Conservation (phyloP, 2,888 invertebrate genomes). For the Toxonevra muliebris region DNA sequence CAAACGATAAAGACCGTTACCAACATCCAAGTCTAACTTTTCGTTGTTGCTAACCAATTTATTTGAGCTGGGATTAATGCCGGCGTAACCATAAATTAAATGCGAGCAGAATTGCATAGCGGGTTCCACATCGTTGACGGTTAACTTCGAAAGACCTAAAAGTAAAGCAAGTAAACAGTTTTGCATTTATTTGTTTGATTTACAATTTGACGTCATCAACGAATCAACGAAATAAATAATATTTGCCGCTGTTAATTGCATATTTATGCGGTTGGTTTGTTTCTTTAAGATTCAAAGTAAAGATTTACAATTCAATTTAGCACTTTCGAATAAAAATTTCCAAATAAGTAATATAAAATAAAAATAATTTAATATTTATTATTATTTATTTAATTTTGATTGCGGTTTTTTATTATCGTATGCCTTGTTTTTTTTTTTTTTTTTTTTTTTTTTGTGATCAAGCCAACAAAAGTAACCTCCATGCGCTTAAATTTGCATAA, state of each 20-base stretch:
- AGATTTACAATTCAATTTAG: too few species aligned
- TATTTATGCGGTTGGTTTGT: too few species aligned
- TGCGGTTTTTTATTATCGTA: not conserved
- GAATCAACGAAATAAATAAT: too few species aligned
- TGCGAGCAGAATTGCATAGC: constrained; percentile 82
- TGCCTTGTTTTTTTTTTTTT: not conserved
- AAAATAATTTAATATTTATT: not conserved
- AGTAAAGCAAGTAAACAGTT: constrained; percentile 2
- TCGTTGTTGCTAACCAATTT: constrained; percentile 78
- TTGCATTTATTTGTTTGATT: too few species aligned
- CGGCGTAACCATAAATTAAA: constrained; percentile 81
- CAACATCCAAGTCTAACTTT: constrained; percentile 76
- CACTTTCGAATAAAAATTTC: too few species aligned
- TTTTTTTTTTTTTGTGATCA: not conserved
- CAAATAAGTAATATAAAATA: not conserved
- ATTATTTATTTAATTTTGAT: not conserved
- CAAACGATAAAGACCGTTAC: constrained; percentile 76
- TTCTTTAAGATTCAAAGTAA: too few species aligned
- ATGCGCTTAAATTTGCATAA: constrained; percentile 35
- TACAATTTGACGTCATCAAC: too few species aligned
- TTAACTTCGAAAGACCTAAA: constrained; percentile 81
- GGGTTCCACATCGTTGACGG: constrained; percentile 75
- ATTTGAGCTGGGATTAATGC: constrained; percentile 74
- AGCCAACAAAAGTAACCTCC: constrained; percentile 22
- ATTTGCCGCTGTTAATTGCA: too few species aligned